phyloP scores from a whole-genome alignment of 2,113 vertebrate genomes.

The Suncus etruscus region DNA sequence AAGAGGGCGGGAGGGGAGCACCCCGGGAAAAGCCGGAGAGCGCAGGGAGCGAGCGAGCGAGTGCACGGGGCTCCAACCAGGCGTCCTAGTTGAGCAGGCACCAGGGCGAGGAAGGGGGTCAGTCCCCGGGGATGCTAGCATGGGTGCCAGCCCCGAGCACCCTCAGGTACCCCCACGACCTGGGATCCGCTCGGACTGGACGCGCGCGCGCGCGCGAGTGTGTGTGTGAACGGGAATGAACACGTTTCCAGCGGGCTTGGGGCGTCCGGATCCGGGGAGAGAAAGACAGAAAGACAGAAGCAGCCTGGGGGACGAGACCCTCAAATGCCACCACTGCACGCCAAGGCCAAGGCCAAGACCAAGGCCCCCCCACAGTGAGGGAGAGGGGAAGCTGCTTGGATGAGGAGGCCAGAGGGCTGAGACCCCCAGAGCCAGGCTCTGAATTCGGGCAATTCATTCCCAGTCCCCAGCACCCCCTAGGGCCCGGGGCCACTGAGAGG shows the following conservation, averaged over 20 bases:
- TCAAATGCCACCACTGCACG: not conserved
- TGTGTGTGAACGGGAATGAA: not conserved
- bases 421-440: not conserved
- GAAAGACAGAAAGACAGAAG: not conserved
- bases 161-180: constrained; percentile 10
- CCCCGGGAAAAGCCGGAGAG: not conserved
- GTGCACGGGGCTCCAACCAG: not conserved
- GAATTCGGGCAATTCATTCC: not conserved
- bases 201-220: constrained; percentile 21
- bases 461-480: not conserved
- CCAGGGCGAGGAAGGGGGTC: not conserved
- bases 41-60: not conserved
- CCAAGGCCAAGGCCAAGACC: not conserved
- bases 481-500: not conserved
- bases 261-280: constrained; percentile 28
- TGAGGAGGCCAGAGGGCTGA: not conserved
- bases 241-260: not conserved
- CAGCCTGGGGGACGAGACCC: not conserved
- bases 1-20: not conserved
- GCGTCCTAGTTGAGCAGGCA: not conserved
- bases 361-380: not conserved
- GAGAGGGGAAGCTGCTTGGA: constrained; percentile 24
- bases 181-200: not conserved
- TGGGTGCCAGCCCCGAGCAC: constrained; percentile 32
- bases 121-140: constrained; percentile 1